These are phyloP conservation scores for Mesochorus sp. DNA, from an alignment of 2,888 invertebrate species.

Conservation along the genomic window DNA sequence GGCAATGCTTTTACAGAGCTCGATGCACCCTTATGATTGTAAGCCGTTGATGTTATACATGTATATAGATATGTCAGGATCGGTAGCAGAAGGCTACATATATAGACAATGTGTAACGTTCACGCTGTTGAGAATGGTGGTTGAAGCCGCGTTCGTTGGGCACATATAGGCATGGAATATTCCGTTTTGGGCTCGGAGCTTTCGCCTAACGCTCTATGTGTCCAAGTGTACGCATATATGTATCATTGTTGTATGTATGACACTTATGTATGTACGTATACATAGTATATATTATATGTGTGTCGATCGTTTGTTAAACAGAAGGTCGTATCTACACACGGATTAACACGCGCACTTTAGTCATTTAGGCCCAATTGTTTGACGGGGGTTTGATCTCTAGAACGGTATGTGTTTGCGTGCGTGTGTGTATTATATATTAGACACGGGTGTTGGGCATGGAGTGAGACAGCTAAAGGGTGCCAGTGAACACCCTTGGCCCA, in stretches of 20 bases:
- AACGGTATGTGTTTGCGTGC: background rate
- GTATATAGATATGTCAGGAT: slow-evolving; percentile 4
- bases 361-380: background rate
- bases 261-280: background rate
- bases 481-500: slow-evolving; percentile 58
- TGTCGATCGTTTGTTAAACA: background rate
- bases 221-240: background rate
- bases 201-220: slow-evolving; percentile 19
- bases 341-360: background rate
- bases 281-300: background rate
- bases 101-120: slow-evolving; percentile 44
- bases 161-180: slow-evolving; percentile 20
- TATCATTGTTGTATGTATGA: background rate
- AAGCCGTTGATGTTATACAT: background rate
- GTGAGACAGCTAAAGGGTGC: slow-evolving; percentile 16
- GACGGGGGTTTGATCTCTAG: background rate
- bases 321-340: background rate
- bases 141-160: slow-evolving; percentile 16
- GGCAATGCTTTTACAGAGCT: too few relatives aligned
- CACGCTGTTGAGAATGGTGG: slow-evolving; percentile 48
- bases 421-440: background rate
- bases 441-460: slow-evolving; percentile 33
- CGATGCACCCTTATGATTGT: background rate
- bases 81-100: slow-evolving; percentile 19
- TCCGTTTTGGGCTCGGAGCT: slow-evolving; percentile 41